Percentiles rank a stretch among this genome's conserved stretches.
These are phyloP conservation scores for Rhingia rostrata DNA, from an alignment of 2,888 invertebrate species.

Conservation along the genomic window DNA sequence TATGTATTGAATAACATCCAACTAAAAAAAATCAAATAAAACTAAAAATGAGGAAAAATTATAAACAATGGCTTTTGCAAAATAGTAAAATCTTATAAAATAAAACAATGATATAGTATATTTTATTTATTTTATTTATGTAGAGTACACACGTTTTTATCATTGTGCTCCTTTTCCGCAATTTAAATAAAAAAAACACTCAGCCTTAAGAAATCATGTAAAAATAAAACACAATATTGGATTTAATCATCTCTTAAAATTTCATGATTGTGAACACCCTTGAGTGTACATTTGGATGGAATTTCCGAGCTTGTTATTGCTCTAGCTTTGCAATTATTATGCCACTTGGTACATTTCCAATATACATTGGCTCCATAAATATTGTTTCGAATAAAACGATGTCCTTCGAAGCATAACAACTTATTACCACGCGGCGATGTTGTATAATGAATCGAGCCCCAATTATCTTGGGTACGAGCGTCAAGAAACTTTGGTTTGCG, in stretches of 20 bases:
- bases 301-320: slow-evolving; percentile 80
- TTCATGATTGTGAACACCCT: slow-evolving; percentile 82
- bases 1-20: slow-evolving; percentile 29
- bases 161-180: too few species aligned
- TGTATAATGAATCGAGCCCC: slow-evolving; percentile 79
- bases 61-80: too few species aligned
- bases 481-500: slow-evolving; percentile 78
- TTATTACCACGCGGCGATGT: slow-evolving; percentile 81
- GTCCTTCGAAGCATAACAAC: slow-evolving; percentile 80
- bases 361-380: slow-evolving; percentile 82
- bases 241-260: slow-evolving; percentile 76
- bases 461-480: slow-evolving; percentile 78
- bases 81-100: too few species aligned
- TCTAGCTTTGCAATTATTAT: slow-evolving; percentile 81
- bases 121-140: neutral
- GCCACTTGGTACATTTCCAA: slow-evolving; percentile 83
- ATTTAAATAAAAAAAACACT: too few species aligned
- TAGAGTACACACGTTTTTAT: neutral
- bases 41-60: neutral
- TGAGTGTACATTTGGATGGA: slow-evolving; percentile 78
- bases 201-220: too few species aligned
- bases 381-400: slow-evolving; percentile 82
- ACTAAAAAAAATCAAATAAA: slow-evolving; percentile 38
- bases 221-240: neutral
- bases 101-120: too few species aligned